Base-by-base conservation (phyloP, 23 tunicate genomes). In the Corella eumyota region DNA sequence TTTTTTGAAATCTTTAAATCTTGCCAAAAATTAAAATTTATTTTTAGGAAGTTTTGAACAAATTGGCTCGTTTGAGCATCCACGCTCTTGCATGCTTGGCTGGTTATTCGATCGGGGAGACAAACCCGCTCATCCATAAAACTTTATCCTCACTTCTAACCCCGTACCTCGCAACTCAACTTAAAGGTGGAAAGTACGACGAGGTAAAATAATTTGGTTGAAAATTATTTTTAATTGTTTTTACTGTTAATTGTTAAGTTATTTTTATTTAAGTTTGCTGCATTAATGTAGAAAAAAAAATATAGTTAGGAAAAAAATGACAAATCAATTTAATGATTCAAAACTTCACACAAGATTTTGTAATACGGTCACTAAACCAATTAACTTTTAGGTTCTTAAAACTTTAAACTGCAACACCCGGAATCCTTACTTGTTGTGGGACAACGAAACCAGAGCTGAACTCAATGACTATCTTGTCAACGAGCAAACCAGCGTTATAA, bases 341-440 rank as follows among this genome's bases (percentile, higher is more conserved):
- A n/a, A n/a, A n/a, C n/a, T n/a, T n/a, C n/a, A n/a, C n/a, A n/a
- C n/a, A n/a, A n/a, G n/a, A n/a, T n/a, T n/a, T n/a, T n/a, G n/a
- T n/a, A n/a, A n/a, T n/a, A n/a, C n/a, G n/a, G n/a, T n/a, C n/a
- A n/a, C n/a, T n/a, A n/a, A n/a, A n/a, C n/a, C n/a, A n/a, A n/a
- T n/a, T n/a, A n/a, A n/a, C n/a, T 4, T 33, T 36, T 71, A 85
- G 95, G 80, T 86, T 11, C 50, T 93, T 46, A 93, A 93, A 63
- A 60, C 64, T 15, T 52, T 93, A 51, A 93, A 88, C 79, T 85
- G 95, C 59, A 93, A 93, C 69, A 67, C 90, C 0, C 78, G 79
- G 72, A 93, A 73, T 49, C 99, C 99, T 2, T 85, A 85, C 34
- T 58, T 93, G 62, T 78, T 93, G 61, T 93, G 99, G 99, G 94